Conservation (phyloP, 2,113 vertebrate genomes). For the Zosterops hypoxanthus region DNA sequence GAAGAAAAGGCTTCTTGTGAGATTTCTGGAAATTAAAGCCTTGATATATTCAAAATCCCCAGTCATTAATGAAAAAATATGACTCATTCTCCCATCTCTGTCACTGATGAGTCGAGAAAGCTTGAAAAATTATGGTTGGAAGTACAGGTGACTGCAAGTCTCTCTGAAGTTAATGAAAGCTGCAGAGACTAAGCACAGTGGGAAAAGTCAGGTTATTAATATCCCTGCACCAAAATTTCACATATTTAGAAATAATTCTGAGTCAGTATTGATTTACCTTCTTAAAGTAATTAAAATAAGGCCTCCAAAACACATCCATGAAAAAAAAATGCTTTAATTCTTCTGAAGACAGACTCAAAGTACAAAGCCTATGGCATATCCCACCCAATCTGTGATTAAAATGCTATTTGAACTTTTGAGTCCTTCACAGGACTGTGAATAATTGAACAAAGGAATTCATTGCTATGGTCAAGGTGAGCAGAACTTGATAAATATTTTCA, state of each 20-base stretch:
- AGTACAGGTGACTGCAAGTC: not conserved
- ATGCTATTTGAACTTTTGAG: conserved; percentile 1
- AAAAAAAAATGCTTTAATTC: not conserved
- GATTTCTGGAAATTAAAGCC: not conserved
- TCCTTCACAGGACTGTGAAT: conserved; percentile 14
- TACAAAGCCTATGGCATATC: not conserved
- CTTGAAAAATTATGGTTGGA: not conserved
- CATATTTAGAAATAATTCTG: not conserved
- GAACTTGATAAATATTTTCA: conserved; percentile 37
- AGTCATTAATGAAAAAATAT: not conserved
- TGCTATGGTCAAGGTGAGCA: conserved; percentile 34
- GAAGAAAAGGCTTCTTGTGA: not conserved
- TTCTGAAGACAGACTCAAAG: not conserved
- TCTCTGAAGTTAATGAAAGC: conserved; percentile 2
- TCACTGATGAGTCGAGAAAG: not conserved
- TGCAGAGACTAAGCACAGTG: not conserved
- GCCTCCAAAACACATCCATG: not conserved
- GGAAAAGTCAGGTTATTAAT: not conserved
- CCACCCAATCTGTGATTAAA: not conserved
- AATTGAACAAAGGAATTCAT: conserved; percentile 40
- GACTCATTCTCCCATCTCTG: not conserved
- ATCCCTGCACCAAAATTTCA: not conserved
- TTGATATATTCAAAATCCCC: not conserved
- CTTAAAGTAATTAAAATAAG: not conserved
- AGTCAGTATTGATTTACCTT: not conserved